Evolutionary conservation across 2,797 vertebrate species (phyloP).

Genomic region (Acomys russatus): DNA sequence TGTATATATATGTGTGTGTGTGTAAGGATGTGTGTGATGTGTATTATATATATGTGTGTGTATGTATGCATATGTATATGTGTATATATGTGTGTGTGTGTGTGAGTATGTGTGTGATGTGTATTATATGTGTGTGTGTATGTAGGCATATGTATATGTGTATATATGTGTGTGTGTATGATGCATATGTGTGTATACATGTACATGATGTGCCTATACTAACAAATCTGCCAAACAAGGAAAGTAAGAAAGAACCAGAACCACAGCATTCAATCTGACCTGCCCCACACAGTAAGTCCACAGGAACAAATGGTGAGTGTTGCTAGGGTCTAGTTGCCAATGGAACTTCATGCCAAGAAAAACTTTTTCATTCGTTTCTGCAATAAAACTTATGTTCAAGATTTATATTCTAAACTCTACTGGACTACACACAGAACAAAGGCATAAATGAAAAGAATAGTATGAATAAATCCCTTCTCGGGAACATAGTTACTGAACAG

Average conservation of each 20-base stretch:
- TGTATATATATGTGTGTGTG: not conserved
- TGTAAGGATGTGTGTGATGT: not conserved
- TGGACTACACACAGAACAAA: not conserved
- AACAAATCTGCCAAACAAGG: not conserved
- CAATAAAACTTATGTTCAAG: conserved; percentile 2
- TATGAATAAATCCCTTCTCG: not conserved
- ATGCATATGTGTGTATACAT: not conserved
- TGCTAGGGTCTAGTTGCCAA: not conserved
- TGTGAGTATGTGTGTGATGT: not conserved
- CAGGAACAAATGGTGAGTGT: not conserved
- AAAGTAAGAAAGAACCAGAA: not conserved
- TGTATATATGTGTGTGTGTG: not conserved
- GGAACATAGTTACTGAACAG: not conserved
- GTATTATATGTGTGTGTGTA: not conserved
- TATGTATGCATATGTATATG: not conserved
- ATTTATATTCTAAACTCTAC: conserved; percentile 29
- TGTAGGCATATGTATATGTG: not conserved
- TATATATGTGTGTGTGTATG: not conserved
- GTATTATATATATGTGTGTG: too few species aligned
- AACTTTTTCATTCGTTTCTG: not conserved
- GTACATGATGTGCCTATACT: not conserved
- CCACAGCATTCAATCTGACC: not conserved
- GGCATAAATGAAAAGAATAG: not conserved
- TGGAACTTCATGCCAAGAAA: not conserved
- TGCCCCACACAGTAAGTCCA: not conserved